Evolutionary conservation across 1,140 invertebrate species (phyloP), one percentile per base, ranked within the genome.

Genomic region (Listronotus bonariensis): DNA sequence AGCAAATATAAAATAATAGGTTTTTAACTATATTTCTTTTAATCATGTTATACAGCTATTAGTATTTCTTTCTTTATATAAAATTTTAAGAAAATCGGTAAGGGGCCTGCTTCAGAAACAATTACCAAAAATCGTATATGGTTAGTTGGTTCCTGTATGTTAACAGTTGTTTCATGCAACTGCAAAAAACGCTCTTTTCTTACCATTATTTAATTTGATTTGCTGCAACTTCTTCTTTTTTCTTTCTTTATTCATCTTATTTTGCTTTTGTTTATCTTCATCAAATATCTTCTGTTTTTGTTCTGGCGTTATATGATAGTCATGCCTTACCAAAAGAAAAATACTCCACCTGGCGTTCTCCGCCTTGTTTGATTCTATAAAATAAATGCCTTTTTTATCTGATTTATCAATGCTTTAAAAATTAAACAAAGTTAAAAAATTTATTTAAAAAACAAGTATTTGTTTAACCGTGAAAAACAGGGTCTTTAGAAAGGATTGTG

Each of bases 331-430:
- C 12, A 95, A 80, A 75, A 91, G 9, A 95, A 82, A 77, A 89
- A 95, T 62, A 94, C 85, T 43, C 92, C 92, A 6, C 92, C 92
- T 0, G 92, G 86, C 17, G 92, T 94, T 73, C 92, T 83, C 64
- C 92, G 83, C 56, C 92, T 84, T 34, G 84, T 88, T 56, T 89
- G 89, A 83, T 92, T 92, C 89, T 91, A 69, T 34, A 78, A 75
- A 32, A 43, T 10, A 56, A 26, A 10, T 14, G 11, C n/a, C 12
- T 5, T 8, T 48, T 48, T 48, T 48, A 20, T n/a, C 18, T 15
- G 36, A 49, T 20, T 49, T 9, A 14, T 42, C 6, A 5, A 0
- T 8, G 41, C 15, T 14, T n/a, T 49, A 12, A 36, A 53, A n/a
- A 32, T 34, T 53, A 53, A 15, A 32, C 17, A 20, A 56, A 56